Evolutionary conservation across 2,113 vertebrate genomes (phyloP), one percentile per base, ranked within the genome.

Genomic region (Anser cygnoides): DNA sequence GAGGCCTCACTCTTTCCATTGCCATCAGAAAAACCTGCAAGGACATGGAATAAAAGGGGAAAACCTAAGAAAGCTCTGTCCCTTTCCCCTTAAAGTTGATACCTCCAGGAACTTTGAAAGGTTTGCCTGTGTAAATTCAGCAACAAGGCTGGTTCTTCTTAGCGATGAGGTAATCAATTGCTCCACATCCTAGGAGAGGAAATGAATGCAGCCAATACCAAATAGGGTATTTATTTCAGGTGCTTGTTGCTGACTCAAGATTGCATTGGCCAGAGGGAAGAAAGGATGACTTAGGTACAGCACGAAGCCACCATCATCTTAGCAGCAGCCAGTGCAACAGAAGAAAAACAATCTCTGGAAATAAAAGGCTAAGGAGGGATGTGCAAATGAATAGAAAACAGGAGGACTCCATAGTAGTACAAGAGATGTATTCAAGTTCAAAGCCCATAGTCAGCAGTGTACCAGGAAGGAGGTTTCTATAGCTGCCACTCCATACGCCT

Each of bases 101-200:
- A 43, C 31, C 49, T 76, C 10, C 57, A 28, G 55, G 74, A 46
- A 28, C 61, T 29, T 17, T 59, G 92, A 92, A 94, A 91, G 63
- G 5, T 37, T 52, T 78, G 6, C 65, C 72, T 76, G 90, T 87
- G 76, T 49, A 71, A 86, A 90, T 71, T 67, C 77, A 54, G 80
- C 68, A 68, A 54, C 39, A 67, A 52, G 66, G 20, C 61, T 89
- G 50, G 35, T 89, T 94, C 93, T 77, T 49, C 82, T 93, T 54
- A 0, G 37, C 46, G 89, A 59, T 92, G 94, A 96, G 92, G 84
- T 79, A 73, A 86, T 44, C 14, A 5, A 84, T 92, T 50, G 65
- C 84, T 89, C 81, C 90, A 91, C 52, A 59, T 87, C 75, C 84
- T 90, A 12, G 4, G 75, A 62, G 46, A 95, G 90, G 89, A 94